Base-by-base conservation (phyloP, 2,888 invertebrate genomes). In the Tenthredo scrophulariae region DNA sequence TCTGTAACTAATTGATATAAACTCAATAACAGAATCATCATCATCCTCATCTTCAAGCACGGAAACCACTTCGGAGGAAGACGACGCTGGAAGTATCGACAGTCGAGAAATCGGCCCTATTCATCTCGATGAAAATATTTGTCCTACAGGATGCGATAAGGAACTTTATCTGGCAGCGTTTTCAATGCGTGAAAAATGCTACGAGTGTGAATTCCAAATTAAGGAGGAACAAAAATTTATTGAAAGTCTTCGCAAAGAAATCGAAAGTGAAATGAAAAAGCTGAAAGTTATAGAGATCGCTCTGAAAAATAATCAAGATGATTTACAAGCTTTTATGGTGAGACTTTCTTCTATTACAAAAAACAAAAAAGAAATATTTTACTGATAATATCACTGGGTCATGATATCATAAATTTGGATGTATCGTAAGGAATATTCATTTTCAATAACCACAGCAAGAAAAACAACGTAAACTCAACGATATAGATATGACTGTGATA, bases 401-500 rank as follows among this genome's bases (percentile, higher is more conserved):
- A 58, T 62, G n/a, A 22, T 83, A 72, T 46, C 37, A 46, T 67
- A 54, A 65, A 6, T 33, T 18, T 43, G 15, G 18, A 70, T 74
- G 65, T 26, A n/a, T 26, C 18, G 22, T 80, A 72, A 84, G 67
- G 37, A 43, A 84, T 62, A 50, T 77, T 33, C 9, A 54, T 54
- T 54, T 5, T 29, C 33, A 50, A 77, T 54, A 22, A 40, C 13
- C 93, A 22, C 89, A 97, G 96, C 94, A 95, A 89, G 95, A 96
- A 91, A 96, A 97, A 92, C 98, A 98, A 92, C 94, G 94, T 86
- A 95, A 96, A 91, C 93, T 98, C 91, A 98, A 98, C 90, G 96
- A 97, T 85, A 95, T 98, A 2, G 95, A 96, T 82, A 94, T 96
- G 85, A 95, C 96, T 3, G 95, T 97, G 0, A 93, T 97, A 9